A percentile compares a stretch with the other conserved stretches of the same genome.
Evolutionary conservation across 2,113 vertebrate species (phyloP).

Genomic region (Edolisoma coerulescens): DNA sequence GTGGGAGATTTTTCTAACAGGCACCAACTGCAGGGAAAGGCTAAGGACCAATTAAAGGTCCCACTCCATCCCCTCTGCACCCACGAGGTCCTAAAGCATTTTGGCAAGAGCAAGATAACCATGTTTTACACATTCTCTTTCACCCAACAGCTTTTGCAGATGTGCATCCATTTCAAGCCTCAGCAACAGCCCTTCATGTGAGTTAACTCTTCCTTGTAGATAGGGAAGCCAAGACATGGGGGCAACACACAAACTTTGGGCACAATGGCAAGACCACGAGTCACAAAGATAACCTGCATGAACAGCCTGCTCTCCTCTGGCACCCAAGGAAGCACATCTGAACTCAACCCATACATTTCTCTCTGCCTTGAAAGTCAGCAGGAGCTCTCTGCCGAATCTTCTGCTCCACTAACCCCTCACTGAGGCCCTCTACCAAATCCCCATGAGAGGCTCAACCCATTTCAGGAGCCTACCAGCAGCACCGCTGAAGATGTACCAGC

Average conservation of each 20-base stretch:
- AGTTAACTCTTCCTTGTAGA: not conserved
- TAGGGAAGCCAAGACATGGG: not conserved
- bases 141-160: not conserved
- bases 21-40: not conserved
- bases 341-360: not conserved
- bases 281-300: not conserved
- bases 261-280: not conserved
- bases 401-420: not conserved
- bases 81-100: not conserved
- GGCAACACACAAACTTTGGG: not conserved
- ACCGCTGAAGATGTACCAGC: not conserved
- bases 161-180: not conserved
- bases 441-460: rapidly evolving
- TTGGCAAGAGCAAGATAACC: not conserved
- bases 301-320: not conserved
- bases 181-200: not conserved
- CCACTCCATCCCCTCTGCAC: not conserved
- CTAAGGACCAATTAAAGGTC: not conserved
- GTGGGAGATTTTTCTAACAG: not conserved
- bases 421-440: not conserved
- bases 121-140: not conserved
- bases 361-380: not conserved
- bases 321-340: not conserved
- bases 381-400: not conserved
- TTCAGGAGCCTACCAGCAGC: not conserved